phyloP scores from a whole-genome alignment of 2,888 invertebrate genomes.

The Ophion costatus region DNA sequence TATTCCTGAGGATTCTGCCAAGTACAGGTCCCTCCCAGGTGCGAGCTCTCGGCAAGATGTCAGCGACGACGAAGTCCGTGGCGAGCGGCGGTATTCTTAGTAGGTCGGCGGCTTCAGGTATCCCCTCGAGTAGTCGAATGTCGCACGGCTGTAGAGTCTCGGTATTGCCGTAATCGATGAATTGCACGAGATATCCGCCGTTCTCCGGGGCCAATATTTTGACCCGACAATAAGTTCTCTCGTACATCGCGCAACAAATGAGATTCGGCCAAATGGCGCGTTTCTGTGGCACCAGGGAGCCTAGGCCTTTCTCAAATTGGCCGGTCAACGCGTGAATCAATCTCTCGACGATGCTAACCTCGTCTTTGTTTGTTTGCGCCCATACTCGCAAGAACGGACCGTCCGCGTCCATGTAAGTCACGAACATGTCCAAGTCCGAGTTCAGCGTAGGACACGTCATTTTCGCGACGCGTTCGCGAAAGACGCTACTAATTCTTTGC shows the following conservation, averaged over 20 bases:
- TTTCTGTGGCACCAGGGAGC: conserved; percentile 74
- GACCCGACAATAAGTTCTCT: conserved; percentile 88
- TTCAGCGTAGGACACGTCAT: conserved; percentile 67
- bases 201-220: conserved; percentile 85
- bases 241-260: conserved; percentile 89
- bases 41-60: conserved; percentile 85
- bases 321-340: conserved; percentile 77
- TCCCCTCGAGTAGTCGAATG: conserved; percentile 86
- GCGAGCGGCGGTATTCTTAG: conserved; percentile 85
- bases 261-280: conserved; percentile 83
- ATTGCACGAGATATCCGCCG: conserved; percentile 87
- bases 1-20: conserved; percentile 81
- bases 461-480: background rate
- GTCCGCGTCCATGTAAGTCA: conserved; percentile 89
- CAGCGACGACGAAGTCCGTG: conserved; percentile 86
- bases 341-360: conserved; percentile 85
- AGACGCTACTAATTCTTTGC: background rate
- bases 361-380: conserved; percentile 86
- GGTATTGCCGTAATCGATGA: conserved; percentile 89
- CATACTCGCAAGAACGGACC: conserved; percentile 89
- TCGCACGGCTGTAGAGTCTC: conserved; percentile 86
- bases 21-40: conserved; percentile 85
- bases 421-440: conserved; percentile 81
- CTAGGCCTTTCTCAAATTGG: conserved; percentile 84
- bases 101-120: conserved; percentile 83